phyloP scores from a whole-genome alignment of 2,888 invertebrate species.

The Xestia c-nigrum region DNA sequence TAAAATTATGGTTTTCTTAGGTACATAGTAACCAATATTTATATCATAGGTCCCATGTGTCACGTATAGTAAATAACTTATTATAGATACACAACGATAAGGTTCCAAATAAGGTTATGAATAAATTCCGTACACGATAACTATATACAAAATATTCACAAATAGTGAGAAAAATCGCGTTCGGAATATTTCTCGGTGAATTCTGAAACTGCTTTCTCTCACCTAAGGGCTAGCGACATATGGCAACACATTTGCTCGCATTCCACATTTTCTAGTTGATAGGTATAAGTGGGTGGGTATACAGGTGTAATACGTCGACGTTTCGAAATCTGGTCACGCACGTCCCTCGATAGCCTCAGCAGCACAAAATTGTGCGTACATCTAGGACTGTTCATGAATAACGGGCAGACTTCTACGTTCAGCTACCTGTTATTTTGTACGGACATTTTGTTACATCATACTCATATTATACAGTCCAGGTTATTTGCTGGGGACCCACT shows the following conservation, averaged over 20 bases:
- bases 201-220: conserved; percentile 26
- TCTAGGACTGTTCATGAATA: conserved; percentile 62
- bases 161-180: conserved; percentile 8
- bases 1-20: background rate
- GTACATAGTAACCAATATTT: background rate
- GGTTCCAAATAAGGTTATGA: conserved; percentile 27
- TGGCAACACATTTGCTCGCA: conserved; percentile 43
- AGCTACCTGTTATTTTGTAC: conserved; percentile 40
- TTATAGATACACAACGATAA: conserved; percentile 14
- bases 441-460: conserved; percentile 50
- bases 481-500: conserved; percentile 23
- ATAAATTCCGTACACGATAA: conserved; percentile 27
- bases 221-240: conserved; percentile 31
- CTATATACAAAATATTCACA: conserved; percentile 24
- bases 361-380: conserved; percentile 71
- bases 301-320: conserved; percentile 69
- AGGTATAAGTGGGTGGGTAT: conserved; percentile 42
- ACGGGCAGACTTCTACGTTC: conserved; percentile 45
- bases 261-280: conserved; percentile 48
- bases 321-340: conserved; percentile 75
- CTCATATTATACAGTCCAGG: conserved; percentile 25
- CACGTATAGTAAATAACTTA: conserved; percentile 34
- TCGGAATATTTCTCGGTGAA: conserved; percentile 17
- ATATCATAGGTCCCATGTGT: background rate
- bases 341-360: conserved; percentile 66